Conservation (phyloP, 2,888 invertebrate species). For the Xanthorhoe designata region DNA sequence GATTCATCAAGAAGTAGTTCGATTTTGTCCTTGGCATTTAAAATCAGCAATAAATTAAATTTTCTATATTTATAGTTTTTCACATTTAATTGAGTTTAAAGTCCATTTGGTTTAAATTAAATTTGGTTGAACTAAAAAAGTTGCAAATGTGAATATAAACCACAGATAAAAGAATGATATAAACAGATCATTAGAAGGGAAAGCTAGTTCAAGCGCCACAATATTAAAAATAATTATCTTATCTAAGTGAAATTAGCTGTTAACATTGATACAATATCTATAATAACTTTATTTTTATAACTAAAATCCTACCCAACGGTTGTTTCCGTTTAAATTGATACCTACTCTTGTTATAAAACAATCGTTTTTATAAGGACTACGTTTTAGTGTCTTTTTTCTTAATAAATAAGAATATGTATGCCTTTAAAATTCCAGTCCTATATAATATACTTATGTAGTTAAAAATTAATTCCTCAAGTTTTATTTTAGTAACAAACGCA, state of each 20-base stretch:
- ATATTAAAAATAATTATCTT: slow-evolving; percentile 20
- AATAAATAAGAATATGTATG: background rate
- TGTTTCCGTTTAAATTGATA: background rate
- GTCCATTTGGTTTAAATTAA: background rate
- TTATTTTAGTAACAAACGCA: background rate
- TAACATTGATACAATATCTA: slow-evolving; percentile 22
- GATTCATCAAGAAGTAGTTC: slow-evolving; percentile 34
- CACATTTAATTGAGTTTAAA: background rate
- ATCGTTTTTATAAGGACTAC: too few species aligned
- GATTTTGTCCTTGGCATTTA: slow-evolving; percentile 51
- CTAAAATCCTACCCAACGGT: background rate
- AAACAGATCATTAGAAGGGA: background rate
- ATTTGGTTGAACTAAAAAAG: background rate
- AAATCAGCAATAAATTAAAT: slow-evolving; percentile 20
- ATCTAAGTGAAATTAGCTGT: slow-evolving; percentile 37
- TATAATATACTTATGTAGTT: too few species aligned
- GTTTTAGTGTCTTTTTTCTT: background rate
- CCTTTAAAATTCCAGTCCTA: background rate
- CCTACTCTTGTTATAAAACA: background rate
- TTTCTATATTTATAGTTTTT: background rate
- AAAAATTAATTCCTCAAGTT: background rate
- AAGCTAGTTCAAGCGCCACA: background rate
- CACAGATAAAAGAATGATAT: too few species aligned
- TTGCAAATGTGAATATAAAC: background rate
- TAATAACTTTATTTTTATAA: slow-evolving; percentile 6